Base-by-base conservation (phyloP, 2,113 vertebrate genomes). In the Psittacus erithacus region DNA sequence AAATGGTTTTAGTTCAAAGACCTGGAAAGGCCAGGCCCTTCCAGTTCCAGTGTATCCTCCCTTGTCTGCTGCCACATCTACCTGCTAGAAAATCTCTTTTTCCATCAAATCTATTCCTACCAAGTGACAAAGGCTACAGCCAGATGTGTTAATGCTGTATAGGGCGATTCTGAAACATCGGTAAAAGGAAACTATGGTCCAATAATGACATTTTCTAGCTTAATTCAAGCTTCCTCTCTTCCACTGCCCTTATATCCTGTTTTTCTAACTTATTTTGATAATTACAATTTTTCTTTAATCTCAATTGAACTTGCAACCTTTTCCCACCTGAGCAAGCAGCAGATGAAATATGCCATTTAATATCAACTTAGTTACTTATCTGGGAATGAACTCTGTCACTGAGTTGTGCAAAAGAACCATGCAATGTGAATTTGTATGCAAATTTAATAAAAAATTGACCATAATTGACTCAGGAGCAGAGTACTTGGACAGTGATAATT, bases 211-310 rank as follows among this genome's bases (percentile, higher is more conserved):
- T 50, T 64, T 55, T 62, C 18, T 38, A 63, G 1, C 14, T 89
- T 46, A 76, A 59, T 53, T 78, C 16, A 86, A 33, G 57, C 3
- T 68, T 76, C 2, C 70, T 87, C 5, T 73, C 19, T 85, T 80
- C 7, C 35, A 57, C 15, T 8, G 41, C 3, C 1, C 10, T 57
- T 63, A 50, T 17, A 59, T 46, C 2, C 20, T 27, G 5, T 53
- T 90, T 92, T 90, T 43, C 50, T 63, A 28, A 81, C 90, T 92
- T 78, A 76, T 89, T 87, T 71, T 91, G 7, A 16, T 87, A 91
- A 95, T 89, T 79, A 55, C 6, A 1, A 1, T 18, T 88, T 17
- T 67, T 65, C 60, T 64, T 10, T 1, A 50, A 33, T 83, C 28
- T 71, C 50, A 82, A 17, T 83, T 80, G 46, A 73, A 70, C 18